phyloP scores from a whole-genome alignment of 2,888 invertebrate species.

The Agrilus mali region DNA sequence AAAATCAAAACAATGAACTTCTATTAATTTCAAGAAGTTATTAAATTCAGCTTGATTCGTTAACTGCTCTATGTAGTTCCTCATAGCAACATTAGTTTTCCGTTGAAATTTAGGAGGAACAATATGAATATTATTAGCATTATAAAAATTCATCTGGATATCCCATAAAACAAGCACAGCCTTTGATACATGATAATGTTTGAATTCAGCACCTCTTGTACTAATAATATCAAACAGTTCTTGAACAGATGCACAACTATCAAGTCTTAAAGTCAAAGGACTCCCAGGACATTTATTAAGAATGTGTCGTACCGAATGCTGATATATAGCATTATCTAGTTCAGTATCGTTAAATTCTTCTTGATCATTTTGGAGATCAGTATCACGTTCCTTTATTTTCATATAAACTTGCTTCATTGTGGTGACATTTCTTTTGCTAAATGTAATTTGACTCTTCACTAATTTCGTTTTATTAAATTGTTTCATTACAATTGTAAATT shows the following conservation, averaged over 20 bases:
- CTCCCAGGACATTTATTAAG: slow-evolving; percentile 16
- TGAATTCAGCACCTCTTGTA: slow-evolving; percentile 16
- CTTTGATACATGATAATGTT: slow-evolving; percentile 21
- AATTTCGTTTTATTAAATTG: too few relatives aligned
- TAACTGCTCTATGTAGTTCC: slow-evolving; percentile 24
- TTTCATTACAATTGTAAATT: too few relatives aligned
- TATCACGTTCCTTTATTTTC: too few relatives aligned
- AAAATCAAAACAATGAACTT: slow-evolving; percentile 24
- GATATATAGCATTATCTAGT: too few relatives aligned
- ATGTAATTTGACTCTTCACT: too few relatives aligned
- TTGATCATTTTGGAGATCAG: too few relatives aligned
- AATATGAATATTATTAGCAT: slow-evolving; percentile 17
- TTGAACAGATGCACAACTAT: slow-evolving; percentile 27
- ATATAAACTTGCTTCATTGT: too few relatives aligned
- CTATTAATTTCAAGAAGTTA: slow-evolving; percentile 22
- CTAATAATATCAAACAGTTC: slow-evolving; percentile 28
- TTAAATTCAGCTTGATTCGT: slow-evolving; percentile 23
- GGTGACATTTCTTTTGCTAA: too few relatives aligned
- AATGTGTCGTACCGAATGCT: too few relatives aligned
- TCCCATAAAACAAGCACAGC: slow-evolving; percentile 30
- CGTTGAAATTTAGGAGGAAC: slow-evolving; percentile 2
- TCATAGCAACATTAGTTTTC: slow-evolving; percentile 6
- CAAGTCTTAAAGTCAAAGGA: slow-evolving; percentile 21
- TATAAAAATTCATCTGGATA: slow-evolving; percentile 27
- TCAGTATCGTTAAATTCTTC: too few relatives aligned